Base-by-base conservation (phyloP, 2,113 vertebrate species). In the Pomatostomus ruficeps region DNA sequence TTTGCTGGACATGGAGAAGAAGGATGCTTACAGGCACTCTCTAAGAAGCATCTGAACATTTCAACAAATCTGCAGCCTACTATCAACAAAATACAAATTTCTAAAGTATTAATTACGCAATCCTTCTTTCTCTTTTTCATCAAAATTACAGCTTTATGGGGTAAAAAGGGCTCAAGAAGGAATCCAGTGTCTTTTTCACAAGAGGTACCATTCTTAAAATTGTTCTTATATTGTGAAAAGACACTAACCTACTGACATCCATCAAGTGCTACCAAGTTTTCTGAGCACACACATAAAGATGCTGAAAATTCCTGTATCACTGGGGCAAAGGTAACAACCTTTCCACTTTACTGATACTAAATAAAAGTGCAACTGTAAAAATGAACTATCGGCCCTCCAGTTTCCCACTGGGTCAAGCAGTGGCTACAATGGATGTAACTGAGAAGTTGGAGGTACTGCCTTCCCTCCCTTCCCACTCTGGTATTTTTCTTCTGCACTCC, bases 401-500 rank as follows among this genome's bases (percentile, higher is more conserved):
- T 31, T 76, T 54, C 78, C 82, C 59, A 35, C 36, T 22, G 28
- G 67, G 35, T 65, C 58, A 49, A 76, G 62, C 45, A 62, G 43
- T 9, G 45, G 61, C 25, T 85, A 52, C 35, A 77, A 40, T 8
- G 17, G 8, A 67, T 35, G 31, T 19, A 62, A 78, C 58, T 17
- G 35, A 92, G 55, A 54, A 89, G 62, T 0, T 66, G 33, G 54
- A 85, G 62, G 43, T 18, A 19, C 11, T 88, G 75, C 46, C 67
- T 87, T 72, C 61, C 62, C 46, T 93, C 45, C 57, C 89, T 82
- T 95, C 66, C 71, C 85, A 85, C 46, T 66, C 71, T 14, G 38
- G 51, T 92, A 86, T 88, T 92, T 94, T 88, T 71, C 74, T 85
- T 83, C 72, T 88, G 78, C 74, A 24, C 52, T 77, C 55, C 85